phyloP scores from a whole-genome alignment of 2,113 vertebrate species.

The Mystacornis crossleyi region DNA sequence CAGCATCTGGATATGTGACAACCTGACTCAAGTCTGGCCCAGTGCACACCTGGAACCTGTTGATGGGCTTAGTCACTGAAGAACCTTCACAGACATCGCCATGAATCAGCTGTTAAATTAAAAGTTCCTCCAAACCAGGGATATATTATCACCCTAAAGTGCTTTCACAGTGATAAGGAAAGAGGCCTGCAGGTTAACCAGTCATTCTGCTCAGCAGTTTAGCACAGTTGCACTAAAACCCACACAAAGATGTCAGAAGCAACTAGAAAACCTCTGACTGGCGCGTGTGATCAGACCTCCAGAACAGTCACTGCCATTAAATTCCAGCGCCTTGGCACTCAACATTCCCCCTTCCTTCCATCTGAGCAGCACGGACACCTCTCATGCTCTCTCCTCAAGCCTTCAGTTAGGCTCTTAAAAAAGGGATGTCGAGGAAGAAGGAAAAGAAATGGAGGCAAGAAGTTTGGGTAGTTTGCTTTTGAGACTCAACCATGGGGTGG shows the following conservation, averaged over 20 bases:
- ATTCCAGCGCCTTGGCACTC: background rate
- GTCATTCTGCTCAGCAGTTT: conserved; percentile 22
- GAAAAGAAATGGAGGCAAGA: background rate
- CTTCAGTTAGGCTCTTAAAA: background rate
- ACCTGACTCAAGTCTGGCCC: background rate
- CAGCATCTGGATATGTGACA: background rate
- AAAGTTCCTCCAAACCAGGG: background rate
- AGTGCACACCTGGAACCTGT: background rate
- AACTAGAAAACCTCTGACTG: background rate
- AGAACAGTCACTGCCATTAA: background rate
- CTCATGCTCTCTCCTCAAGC: background rate
- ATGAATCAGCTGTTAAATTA: background rate
- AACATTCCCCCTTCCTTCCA: background rate
- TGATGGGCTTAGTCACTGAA: background rate
- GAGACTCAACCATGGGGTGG: background rate
- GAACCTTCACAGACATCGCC: background rate
- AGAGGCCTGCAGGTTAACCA: background rate
- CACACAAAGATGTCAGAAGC: background rate
- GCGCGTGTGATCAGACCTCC: background rate
- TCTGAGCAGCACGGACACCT: background rate
- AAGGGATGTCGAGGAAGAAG: background rate
- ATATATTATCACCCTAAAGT: background rate
- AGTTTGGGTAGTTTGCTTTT: fast-evolving
- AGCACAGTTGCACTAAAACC: background rate
- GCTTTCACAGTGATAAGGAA: background rate